phyloP scores from a whole-genome alignment of 2,888 invertebrate genomes.

The Rhodophaea formosa region DNA sequence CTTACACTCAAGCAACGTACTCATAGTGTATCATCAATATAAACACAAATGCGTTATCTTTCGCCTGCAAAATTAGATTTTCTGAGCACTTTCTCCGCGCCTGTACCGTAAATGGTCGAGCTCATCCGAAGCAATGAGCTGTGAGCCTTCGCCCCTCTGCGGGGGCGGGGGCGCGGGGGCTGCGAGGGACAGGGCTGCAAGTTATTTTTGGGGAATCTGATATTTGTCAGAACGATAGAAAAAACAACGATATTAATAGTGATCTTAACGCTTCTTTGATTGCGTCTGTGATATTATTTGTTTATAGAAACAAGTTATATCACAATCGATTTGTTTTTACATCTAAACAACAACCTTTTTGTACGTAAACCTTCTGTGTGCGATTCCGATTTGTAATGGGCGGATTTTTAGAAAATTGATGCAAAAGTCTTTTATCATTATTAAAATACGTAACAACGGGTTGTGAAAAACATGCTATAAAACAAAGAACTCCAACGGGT shows the following conservation, averaged over 20 bases:
- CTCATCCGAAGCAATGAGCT: conserved; percentile 20
- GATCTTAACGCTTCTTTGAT: background rate
- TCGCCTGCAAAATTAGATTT: background rate
- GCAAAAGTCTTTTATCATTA: too few species aligned
- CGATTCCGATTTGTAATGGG: too few species aligned
- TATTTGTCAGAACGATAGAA: background rate
- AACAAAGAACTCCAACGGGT: too few species aligned
- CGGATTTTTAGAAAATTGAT: too few species aligned
- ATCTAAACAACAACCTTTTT: too few species aligned
- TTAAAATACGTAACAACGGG: too few species aligned
- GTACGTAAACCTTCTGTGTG: too few species aligned
- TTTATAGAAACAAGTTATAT: too few species aligned
- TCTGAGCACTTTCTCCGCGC: conserved; percentile 5
- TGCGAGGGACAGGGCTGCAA: conserved; percentile 4
- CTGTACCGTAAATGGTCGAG: conserved; percentile 16
- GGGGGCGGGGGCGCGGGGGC: background rate
- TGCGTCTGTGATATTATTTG: background rate
- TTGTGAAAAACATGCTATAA: too few species aligned
- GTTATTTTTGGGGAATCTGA: conserved; percentile 10
- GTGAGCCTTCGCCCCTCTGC: conserved; percentile 17
- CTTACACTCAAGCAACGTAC: too few species aligned
- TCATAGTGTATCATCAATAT: too few species aligned
- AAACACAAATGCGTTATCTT: background rate
- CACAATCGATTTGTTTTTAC: too few species aligned
- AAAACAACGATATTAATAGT: conserved; percentile 3